Evolutionary conservation across 2,113 vertebrate species (phyloP), one percentile per base, ranked within the genome.

Genomic region (Ochotona princeps): DNA sequence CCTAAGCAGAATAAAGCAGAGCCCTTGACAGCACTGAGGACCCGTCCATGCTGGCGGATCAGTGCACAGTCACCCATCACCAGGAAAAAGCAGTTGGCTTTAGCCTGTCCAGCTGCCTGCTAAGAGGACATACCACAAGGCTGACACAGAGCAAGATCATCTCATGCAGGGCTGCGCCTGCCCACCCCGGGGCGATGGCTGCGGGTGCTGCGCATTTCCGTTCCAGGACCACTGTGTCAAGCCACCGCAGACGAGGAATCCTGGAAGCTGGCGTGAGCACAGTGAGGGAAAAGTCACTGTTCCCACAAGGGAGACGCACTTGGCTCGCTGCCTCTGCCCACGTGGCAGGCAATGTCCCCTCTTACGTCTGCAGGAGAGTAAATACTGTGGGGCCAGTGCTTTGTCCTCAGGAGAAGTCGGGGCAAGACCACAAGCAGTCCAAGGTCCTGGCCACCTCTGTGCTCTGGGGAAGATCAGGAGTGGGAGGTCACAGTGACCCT

Each of bases 291-390:
- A 87, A 15, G 10, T 72, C n/a, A 1, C 38, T 32, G 38, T 81
- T 67, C 23, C 7, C 47, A n/a, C 25, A 11, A 17, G 1, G 73
- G 5, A 30, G 30, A 14, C 5, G 32, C 65, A 38, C 38, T 76
- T 49, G 49, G 28, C 12, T 72, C 44, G 35, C 70, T 30, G 1
- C 8, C 4, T 87, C 73, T 54, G 35, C 32, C 38, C 47, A 66
- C 28, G 26, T 0, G 11, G n/a, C 25, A 83, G 70, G 30, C 18
- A 60, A 13, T 13, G 8, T 1, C 3, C 7, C 28, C 18, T n/a
- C 1, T 3, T 4, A 0, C 21, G 23, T 82, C 32, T 26, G 0
- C 0, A 0, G 8, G 57, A 67, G 0, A 25, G 49, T 11, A 8
- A 60, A 65, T 6, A 14, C 32, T 0, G 8, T 20, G n/a, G 30